Base-by-base conservation (phyloP, 2,888 invertebrate species). In the Ganaspis brasiliensis region DNA sequence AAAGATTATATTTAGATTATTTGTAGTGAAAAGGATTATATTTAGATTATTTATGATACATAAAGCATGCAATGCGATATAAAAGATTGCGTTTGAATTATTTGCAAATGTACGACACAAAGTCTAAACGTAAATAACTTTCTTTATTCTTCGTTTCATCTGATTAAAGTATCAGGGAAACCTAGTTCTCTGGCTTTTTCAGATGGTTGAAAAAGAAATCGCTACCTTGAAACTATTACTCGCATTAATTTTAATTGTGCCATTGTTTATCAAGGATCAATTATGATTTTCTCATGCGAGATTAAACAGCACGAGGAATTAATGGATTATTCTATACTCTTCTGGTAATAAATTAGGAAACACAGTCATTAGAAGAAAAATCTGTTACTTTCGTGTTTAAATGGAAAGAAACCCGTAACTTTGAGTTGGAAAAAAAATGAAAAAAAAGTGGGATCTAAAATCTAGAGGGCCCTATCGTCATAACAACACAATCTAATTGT, bases 181-280 rank as follows among this genome's bases (percentile, higher is more conserved):
- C 45, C 45, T 67, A 45, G 67, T 67, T 67, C 12, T 45, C 63
- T 63, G 19, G 35, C 67, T 40, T 40, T 67, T 67, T 45, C 45
- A 24, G 40, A n/a, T 24, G 67, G 45, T 45, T 67, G 24, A 45
- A 67, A 67, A 67, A 67, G 67, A 67, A 26, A 40, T 52, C 19
- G 52, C 52, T 24, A 26, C 10, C n/a, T 45, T 45, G 45, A 45
- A 9, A 21, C 21, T 40, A 21, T 21, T 63, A 45, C n/a, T 67
- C 67, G 40, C 45, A 45, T 67, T 45, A 67, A 67, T 67, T 67
- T 45, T 67, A 67, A 67, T 67, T 67, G 40, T 24, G 24, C 67
- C 24, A 67, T 67, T 67, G 67, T 67, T 21, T 40, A 67, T 45
- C 40, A 21, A 45, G 40, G 24, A 40, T 67, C 67, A 67, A 45